Conservation (phyloP, 2,888 invertebrate species). For the Tholera decimalis region DNA sequence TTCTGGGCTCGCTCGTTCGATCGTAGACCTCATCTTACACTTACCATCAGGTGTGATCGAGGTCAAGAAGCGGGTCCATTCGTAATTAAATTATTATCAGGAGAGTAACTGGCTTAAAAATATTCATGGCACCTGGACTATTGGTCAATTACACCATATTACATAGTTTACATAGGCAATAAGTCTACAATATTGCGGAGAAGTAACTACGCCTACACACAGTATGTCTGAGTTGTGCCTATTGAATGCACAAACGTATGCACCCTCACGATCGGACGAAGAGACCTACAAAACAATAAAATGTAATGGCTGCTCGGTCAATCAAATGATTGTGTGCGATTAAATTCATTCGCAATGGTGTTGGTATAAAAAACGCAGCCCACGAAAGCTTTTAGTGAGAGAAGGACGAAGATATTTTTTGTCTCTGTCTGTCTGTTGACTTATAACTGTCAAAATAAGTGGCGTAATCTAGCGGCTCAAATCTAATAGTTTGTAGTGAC, state of each 20-base stretch:
- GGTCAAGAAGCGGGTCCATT: background rate
- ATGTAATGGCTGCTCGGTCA: slow-evolving; percentile 20
- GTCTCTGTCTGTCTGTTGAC: slow-evolving; percentile 9
- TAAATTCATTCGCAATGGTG: slow-evolving; percentile 27
- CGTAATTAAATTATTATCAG: background rate
- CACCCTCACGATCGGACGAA: slow-evolving; percentile 24
- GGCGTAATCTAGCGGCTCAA: background rate
- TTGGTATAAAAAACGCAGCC: background rate
- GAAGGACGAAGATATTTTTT: background rate
- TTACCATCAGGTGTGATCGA: background rate
- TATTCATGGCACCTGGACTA: slow-evolving; percentile 9
- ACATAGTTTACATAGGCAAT: slow-evolving; percentile 39
- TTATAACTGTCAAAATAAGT: slow-evolving; percentile 1
- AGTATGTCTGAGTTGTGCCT: slow-evolving; percentile 8
- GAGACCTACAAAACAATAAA: slow-evolving; percentile 8
- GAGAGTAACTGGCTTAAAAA: background rate
- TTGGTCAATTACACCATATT: slow-evolving; percentile 34
- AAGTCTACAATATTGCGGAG: slow-evolving; percentile 11
- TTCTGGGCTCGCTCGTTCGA: background rate
- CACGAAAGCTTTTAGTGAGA: background rate
- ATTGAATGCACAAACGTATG: slow-evolving; percentile 36
- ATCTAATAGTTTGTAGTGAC: background rate
- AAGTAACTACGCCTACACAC: slow-evolving; percentile 32
- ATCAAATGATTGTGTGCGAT: slow-evolving; percentile 25
- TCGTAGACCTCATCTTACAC: background rate